Evolutionary conservation across 2,888 invertebrate species (phyloP).

Genomic region (Apomyelois bistriatella): DNA sequence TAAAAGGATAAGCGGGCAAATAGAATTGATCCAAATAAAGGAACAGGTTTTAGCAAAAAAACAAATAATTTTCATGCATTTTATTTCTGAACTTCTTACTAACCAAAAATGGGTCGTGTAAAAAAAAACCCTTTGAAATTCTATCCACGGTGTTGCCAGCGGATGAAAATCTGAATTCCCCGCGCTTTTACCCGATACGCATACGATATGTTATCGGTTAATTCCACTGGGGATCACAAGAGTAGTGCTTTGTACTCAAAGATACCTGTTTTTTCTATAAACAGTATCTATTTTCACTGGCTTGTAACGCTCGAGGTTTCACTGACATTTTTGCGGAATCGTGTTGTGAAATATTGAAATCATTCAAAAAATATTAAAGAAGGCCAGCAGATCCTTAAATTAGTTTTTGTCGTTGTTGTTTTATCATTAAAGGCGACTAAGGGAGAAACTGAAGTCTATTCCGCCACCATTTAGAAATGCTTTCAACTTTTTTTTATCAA

Average conservation of each 20-base stretch:
- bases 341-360: slow-evolving; percentile 3
- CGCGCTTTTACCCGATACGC: slow-evolving; percentile 73
- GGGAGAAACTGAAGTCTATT: too few relatives aligned
- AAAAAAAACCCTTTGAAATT: slow-evolving; percentile 74
- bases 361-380: neutral
- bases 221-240: slow-evolving; percentile 67
- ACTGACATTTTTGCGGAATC: neutral
- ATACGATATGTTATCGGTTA: slow-evolving; percentile 74
- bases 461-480: too few relatives aligned
- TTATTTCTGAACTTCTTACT: neutral
- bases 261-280: slow-evolving; percentile 66
- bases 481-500: too few relatives aligned
- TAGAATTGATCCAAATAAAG: too few relatives aligned
- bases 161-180: slow-evolving; percentile 73
- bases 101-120: slow-evolving; percentile 38
- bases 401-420: too few relatives aligned
- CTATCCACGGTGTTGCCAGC: slow-evolving; percentile 53
- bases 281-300: slow-evolving; percentile 53
- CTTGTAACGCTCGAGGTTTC: slow-evolving; percentile 20
- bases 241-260: slow-evolving; percentile 75
- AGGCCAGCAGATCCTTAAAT: too few relatives aligned
- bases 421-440: too few relatives aligned
- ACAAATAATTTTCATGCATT: too few relatives aligned
- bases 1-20: too few relatives aligned
- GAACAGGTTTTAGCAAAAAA: too few relatives aligned